Conservation (phyloP, 1,140 invertebrate species). For the Meloidogyne chitwoodi region DNA sequence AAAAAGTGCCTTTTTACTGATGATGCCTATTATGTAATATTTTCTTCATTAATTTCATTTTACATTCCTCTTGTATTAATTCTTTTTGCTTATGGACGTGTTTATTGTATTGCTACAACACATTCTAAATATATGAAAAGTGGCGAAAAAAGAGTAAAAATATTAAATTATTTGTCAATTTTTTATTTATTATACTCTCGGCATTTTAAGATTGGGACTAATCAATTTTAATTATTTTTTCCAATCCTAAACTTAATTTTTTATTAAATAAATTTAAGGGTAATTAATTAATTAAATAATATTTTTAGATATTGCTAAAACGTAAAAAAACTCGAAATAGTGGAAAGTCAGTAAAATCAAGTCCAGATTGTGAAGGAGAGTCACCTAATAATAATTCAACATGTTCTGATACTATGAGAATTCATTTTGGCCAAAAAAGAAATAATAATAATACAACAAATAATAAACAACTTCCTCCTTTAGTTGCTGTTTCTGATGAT, state of each 20-base stretch:
- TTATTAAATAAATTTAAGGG: too few species aligned
- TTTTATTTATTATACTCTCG: too few species aligned
- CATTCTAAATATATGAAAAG: slow-evolving; percentile 54
- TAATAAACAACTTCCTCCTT: background rate
- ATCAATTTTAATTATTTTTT: too few species aligned
- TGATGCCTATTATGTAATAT: slow-evolving; percentile 49
- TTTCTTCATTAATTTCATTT: slow-evolving; percentile 58
- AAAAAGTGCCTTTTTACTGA: slow-evolving; percentile 56
- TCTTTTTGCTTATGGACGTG: slow-evolving; percentile 53
- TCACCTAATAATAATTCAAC: slow-evolving; percentile 30
- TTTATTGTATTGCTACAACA: slow-evolving; percentile 46
- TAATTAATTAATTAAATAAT: too few species aligned
- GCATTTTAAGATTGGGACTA: too few species aligned
- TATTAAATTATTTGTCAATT: background rate
- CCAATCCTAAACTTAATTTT: too few species aligned
- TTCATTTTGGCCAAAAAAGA: slow-evolving; percentile 53
- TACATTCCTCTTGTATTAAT: slow-evolving; percentile 58
- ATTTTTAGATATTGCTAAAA: slow-evolving; percentile 13
- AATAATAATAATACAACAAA: background rate
- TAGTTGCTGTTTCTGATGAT: background rate
- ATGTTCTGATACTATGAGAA: slow-evolving; percentile 45
- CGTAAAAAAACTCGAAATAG: slow-evolving; percentile 1
- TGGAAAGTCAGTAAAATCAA: slow-evolving; percentile 10
- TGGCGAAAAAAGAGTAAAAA: slow-evolving; percentile 52
- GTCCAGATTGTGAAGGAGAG: slow-evolving; percentile 1